Conservation (phyloP, 1,140 invertebrate genomes). For the Drosophila jambulina region DNA sequence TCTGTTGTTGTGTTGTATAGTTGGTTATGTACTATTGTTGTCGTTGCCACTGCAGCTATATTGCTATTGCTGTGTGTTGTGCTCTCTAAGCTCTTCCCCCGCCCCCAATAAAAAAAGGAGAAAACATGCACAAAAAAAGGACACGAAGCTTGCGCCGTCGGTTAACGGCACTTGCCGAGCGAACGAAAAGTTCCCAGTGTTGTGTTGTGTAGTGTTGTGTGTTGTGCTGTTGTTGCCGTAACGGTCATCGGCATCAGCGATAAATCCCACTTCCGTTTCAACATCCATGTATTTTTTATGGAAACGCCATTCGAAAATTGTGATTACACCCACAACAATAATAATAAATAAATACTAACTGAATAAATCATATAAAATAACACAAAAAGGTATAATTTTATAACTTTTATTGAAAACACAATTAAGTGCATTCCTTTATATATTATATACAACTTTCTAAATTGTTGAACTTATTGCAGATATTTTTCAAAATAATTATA, state of each 20-base stretch:
- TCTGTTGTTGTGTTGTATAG: conserved; percentile 68
- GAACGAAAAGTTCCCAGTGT: conserved; percentile 38
- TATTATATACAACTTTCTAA: too few species aligned
- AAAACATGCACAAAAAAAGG: conserved; percentile 10
- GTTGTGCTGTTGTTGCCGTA: conserved; percentile 46
- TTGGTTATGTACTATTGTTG: conserved; percentile 58
- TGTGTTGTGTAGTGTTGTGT: conserved; percentile 57
- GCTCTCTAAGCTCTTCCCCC: conserved; percentile 62
- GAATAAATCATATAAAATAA: not conserved
- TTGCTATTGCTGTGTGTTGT: conserved; percentile 61
- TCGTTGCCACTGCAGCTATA: conserved; percentile 51
- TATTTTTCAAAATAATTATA: too few species aligned
- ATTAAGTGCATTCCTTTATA: too few species aligned
- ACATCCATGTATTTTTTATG: not conserved
- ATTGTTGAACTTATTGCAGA: too few species aligned
- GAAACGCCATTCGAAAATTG: not conserved
- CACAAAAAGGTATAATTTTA: not conserved
- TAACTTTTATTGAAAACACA: too few species aligned
- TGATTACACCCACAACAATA: not conserved
- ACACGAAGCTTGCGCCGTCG: conserved; percentile 51
- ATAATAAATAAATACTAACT: too few species aligned
- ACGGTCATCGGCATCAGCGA: conserved; percentile 22
- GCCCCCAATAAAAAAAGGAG: conserved; percentile 39
- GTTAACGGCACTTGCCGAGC: conserved; percentile 56
- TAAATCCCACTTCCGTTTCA: not conserved